Evolutionary conservation across 2,888 invertebrate species (phyloP).

Genomic region (Dusona sp.): DNA sequence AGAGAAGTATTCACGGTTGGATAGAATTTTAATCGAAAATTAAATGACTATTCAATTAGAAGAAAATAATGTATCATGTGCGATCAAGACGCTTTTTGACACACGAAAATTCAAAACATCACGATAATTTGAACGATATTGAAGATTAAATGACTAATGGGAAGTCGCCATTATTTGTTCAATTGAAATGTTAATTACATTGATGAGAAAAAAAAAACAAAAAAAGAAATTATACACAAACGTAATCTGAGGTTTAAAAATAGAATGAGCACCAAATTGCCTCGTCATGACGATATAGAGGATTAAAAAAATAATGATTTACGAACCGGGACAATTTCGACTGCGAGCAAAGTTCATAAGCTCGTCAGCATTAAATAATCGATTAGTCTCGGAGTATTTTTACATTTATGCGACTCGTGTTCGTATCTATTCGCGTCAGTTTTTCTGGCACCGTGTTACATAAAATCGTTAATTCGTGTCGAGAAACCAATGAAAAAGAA

Average conservation of each 20-base stretch:
- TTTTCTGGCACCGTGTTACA: background rate
- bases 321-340: background rate
- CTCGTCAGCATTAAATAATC: background rate
- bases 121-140: background rate
- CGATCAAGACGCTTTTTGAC: background rate
- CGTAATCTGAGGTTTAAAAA: background rate
- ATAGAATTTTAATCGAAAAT: too few relatives aligned
- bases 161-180: background rate
- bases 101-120: background rate
- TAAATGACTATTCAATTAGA: too few relatives aligned
- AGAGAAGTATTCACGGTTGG: background rate
- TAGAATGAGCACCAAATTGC: background rate
- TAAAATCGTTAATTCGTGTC: background rate
- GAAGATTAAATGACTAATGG: background rate
- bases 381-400: slow-evolving; percentile 7
- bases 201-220: background rate
- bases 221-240: background rate
- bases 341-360: background rate
- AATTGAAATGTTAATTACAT: background rate
- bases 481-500: background rate
- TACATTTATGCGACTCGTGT: background rate
- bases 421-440: background rate
- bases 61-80: too few relatives aligned
- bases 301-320: background rate
- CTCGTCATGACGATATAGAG: background rate